Evolutionary conservation across 2,797 vertebrate genomes (phyloP).

Genomic region (Decapterus maruadsi): DNA sequence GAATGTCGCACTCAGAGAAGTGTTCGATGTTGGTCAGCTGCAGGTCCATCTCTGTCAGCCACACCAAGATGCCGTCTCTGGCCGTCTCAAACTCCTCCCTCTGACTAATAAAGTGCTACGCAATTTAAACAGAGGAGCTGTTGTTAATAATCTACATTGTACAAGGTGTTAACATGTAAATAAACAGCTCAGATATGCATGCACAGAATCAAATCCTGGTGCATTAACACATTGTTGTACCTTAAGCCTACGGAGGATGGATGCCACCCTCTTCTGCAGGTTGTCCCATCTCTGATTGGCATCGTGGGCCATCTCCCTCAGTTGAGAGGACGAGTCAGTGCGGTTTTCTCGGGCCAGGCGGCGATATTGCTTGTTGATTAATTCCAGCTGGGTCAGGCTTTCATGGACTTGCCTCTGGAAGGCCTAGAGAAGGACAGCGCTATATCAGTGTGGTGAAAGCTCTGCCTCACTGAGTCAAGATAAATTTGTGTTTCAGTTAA

Average conservation of each 20-base stretch:
- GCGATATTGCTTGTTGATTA: slow-evolving; percentile 98
- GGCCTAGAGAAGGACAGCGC: slow-evolving; percentile 77
- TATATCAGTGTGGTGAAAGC: not conserved
- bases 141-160: not conserved
- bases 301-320: slow-evolving; percentile 94
- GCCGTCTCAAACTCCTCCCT: slow-evolving; percentile 97
- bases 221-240: slow-evolving; percentile 63
- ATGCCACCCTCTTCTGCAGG: slow-evolving; percentile 93
- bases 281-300: slow-evolving; percentile 98
- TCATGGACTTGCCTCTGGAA: slow-evolving; percentile 99
- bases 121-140: slow-evolving; percentile 6
- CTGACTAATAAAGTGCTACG: slow-evolving; percentile 96
- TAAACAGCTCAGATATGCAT: not conserved
- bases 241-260: slow-evolving; percentile 96
- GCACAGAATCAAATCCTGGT: not conserved
- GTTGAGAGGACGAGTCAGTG: slow-evolving; percentile 90
- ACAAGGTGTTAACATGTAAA: not conserved
- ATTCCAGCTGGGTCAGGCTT: slow-evolving; percentile 94
- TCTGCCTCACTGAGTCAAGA: too few relatives aligned
- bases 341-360: slow-evolving; percentile 97
- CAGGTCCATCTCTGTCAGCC: slow-evolving; percentile 99
- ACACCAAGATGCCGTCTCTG: slow-evolving; percentile 94
- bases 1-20: slow-evolving; percentile 98
- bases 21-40: slow-evolving; percentile 99
- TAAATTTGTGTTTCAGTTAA: not conserved